These are phyloP conservation scores for Cephus spinipes DNA, from an alignment of 2,888 invertebrate species.

Conservation along the genomic window DNA sequence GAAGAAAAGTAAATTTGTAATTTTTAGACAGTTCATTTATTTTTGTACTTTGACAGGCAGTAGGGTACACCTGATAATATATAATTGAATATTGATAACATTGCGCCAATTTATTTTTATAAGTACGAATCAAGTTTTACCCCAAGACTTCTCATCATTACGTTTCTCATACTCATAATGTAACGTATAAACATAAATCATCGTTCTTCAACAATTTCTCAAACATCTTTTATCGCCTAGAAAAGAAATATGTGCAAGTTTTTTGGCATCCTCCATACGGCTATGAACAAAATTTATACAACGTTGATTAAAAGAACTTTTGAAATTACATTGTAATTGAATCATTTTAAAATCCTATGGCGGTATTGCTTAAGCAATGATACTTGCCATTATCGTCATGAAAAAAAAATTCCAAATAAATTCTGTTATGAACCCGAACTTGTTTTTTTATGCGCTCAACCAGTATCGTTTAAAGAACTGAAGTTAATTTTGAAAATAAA, in stretches of 20 bases:
- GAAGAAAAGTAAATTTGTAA: background rate
- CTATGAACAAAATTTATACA: background rate
- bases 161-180: background rate
- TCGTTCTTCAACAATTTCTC: background rate
- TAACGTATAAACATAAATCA: background rate
- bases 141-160: background rate
- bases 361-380: background rate
- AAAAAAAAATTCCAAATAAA: background rate
- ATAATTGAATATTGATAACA: background rate
- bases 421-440: background rate
- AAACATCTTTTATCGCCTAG: background rate
- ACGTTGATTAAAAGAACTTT: background rate
- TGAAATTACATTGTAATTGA: background rate
- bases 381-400: background rate
- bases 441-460: background rate
- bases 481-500: background rate
- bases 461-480: background rate
- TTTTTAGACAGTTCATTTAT: background rate
- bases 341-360: background rate
- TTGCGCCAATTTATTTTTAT: background rate
- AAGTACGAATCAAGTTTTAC: background rate
- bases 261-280: background rate
- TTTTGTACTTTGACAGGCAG: background rate
- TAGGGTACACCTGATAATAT: background rate
- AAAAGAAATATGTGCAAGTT: background rate